Evolutionary conservation across 2,888 invertebrate genomes (phyloP), one percentile per base, ranked within the genome.

Genomic region (Chorisops tibialis): DNA sequence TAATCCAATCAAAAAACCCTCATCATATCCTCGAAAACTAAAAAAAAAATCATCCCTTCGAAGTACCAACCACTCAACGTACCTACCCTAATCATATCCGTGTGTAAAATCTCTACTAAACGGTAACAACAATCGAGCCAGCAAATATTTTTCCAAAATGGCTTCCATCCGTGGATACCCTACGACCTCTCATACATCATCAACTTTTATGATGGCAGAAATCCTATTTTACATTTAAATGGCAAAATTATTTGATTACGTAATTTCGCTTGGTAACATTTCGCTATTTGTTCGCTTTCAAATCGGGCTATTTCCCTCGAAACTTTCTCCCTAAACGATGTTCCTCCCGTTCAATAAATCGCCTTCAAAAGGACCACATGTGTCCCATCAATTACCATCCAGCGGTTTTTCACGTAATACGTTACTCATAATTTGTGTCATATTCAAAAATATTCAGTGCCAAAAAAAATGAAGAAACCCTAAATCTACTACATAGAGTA

Each of bases 241-340:
- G 50, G 58, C 62, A 62, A 65, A 65, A 65, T 65, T 65, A 65
- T 65, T 65, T 60, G 64, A 65, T 65, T 65, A 65, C 41, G 47
- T 60, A 56, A 62, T 59, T 61, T 62, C 43, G 56, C 58, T 24
- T 54, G 48, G 58, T 35, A 39, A 30, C 51, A 51, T 52, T 54
- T 45, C 24, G 30, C 56, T 9, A 16, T 30, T 49, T 30, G 14
- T 30, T 35, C 52, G 24, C 43, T 56, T 30, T 30, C 30, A 24
- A 45, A 41, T 39, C 41, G 41, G 35, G 16, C 14, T 35, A 43
- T 56, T 56, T 56, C 56, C 43, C 35, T 43, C 30, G 30, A 38
- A 52, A 52, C 41, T 14, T 22, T n/a, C n/a, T n/a, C n/a, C 22
- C 5, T 54, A 9, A 2, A 9, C 30, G 9, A 30, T 5, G 16